A percentile compares a stretch with the other conserved stretches of the same genome.
Conservation (phyloP, 37 sponge, comb jelly and placozoan genomes). For the Dysidea cf. avara region DNA sequence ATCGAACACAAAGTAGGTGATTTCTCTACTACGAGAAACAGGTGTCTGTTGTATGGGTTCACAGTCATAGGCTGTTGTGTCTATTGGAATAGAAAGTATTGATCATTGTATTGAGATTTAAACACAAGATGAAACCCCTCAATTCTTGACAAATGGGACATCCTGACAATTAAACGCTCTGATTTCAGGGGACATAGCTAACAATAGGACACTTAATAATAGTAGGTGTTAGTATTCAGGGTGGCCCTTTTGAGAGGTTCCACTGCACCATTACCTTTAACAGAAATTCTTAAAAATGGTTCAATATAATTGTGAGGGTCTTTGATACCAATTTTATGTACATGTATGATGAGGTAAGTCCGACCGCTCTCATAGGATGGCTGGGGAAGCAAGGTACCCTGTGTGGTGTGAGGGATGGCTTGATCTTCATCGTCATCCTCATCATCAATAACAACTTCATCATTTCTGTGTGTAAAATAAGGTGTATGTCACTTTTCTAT, state of each 20-base stretch:
- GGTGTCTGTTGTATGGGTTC: constrained; percentile 47
- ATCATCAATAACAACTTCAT: not conserved
- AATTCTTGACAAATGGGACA: no score
- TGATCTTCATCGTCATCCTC: not conserved
- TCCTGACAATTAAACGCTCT: no score
- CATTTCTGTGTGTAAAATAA: no score
- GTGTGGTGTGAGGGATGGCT: not conserved
- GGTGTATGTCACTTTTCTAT: no score
- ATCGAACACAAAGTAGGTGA: constrained; percentile 25
- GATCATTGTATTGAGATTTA: not conserved
- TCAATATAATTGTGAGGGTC: constrained; percentile 54
- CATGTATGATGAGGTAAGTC: constrained; percentile 59
- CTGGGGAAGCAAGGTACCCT: constrained; percentile 13
- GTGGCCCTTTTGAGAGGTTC: not conserved
- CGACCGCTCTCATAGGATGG: constrained; percentile 2
- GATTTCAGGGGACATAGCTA: no score
- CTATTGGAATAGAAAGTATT: no score
- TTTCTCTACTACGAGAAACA: constrained; percentile 27
- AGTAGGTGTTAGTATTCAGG: not conserved
- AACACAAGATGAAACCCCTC: no score
- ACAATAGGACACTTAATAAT: no score
- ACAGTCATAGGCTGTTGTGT: not conserved
- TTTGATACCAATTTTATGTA: constrained; percentile 77
- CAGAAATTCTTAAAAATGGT: constrained; percentile 57
- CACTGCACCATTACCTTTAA: constrained; percentile 71